Evolutionary conservation across 92 coral and sea anemone genomes (phyloP).

Genomic region (Pocillopora meandrina): DNA sequence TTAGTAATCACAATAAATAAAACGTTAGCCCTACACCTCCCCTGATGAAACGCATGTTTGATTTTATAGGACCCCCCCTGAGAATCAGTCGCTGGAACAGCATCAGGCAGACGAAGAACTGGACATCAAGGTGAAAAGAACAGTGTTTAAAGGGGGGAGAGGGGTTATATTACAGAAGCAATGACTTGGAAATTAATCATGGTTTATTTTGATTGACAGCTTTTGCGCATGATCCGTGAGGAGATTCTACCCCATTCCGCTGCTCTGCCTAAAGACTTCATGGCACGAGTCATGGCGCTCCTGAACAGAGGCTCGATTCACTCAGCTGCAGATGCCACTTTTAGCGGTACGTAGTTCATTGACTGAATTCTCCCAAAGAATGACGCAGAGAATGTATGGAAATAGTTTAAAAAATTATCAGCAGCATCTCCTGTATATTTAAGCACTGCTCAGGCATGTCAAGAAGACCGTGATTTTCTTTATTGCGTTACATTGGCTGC

Average conservation of each 20-base stretch:
- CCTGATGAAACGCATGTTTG: neutral
- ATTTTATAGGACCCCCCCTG: conserved; percentile 85
- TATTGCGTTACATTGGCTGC: too few relatives aligned
- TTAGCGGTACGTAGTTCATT: conserved; percentile 72
- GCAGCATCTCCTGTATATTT: too few relatives aligned
- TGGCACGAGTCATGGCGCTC: conserved; percentile 94
- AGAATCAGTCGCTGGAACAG: conserved; percentile 93
- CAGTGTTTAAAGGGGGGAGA: neutral
- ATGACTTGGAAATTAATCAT: neutral
- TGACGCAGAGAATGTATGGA: neutral
- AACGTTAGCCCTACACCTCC: neutral
- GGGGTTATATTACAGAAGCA: neutral
- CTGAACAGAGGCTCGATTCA: conserved; percentile 96
- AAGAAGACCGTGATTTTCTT: too few relatives aligned
- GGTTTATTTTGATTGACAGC: conserved; percentile 41
- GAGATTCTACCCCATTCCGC: conserved; percentile 93
- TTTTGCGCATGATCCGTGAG: conserved; percentile 91
- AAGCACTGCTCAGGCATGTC: too few relatives aligned
- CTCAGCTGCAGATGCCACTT: conserved; percentile 95
- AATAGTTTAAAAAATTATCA: neutral
- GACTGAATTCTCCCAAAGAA: neutral
- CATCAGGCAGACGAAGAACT: conserved; percentile 94
- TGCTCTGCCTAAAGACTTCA: conserved; percentile 94
- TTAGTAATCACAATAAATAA: too few relatives aligned
- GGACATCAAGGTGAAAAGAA: conserved; percentile 76